phyloP scores from a whole-genome alignment of 1,140 invertebrate species.

The Charaxes varanes region DNA sequence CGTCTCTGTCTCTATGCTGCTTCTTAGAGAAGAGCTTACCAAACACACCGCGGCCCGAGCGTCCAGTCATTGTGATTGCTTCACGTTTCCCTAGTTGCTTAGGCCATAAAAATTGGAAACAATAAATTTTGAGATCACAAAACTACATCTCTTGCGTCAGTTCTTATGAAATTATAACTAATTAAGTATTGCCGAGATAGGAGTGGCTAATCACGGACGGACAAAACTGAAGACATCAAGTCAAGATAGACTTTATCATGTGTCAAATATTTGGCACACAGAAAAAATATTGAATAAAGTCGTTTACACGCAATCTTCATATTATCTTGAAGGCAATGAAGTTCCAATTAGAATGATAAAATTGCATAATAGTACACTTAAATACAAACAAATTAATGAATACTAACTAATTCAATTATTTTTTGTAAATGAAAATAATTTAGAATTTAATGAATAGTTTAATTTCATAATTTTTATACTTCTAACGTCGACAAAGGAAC shows the following conservation, averaged over 20 bases:
- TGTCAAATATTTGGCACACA: conserved; percentile 44
- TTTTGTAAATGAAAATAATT: too few species aligned
- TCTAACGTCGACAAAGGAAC: conserved; percentile 9
- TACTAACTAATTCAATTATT: too few species aligned
- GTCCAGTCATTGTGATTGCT: conserved; percentile 63
- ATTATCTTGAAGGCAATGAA: too few species aligned
- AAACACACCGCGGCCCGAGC: conserved; percentile 65
- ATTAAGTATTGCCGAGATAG: conserved; percentile 50
- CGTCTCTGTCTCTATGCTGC: conserved; percentile 49
- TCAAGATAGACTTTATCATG: conserved; percentile 48
- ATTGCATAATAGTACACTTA: too few species aligned
- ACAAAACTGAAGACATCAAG: conserved; percentile 38
- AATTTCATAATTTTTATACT: neutral
- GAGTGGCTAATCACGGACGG: conserved; percentile 68
- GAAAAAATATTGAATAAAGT: conserved; percentile 18
- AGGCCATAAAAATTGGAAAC: conserved; percentile 46
- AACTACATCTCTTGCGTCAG: conserved; percentile 51
- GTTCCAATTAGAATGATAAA: neutral
- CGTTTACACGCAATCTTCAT: conserved; percentile 27
- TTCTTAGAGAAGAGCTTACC: conserved; percentile 69
- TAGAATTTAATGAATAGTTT: too few species aligned
- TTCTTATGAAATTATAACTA: conserved; percentile 38
- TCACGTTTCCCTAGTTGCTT: conserved; percentile 24
- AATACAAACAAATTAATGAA: too few species aligned
- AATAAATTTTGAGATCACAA: conserved; percentile 37